Percentiles rank a stretch among this genome's conserved stretches.
Conservation (phyloP, 53 echinoderm and acorn worm genomes). For the Luidia sarsii region DNA sequence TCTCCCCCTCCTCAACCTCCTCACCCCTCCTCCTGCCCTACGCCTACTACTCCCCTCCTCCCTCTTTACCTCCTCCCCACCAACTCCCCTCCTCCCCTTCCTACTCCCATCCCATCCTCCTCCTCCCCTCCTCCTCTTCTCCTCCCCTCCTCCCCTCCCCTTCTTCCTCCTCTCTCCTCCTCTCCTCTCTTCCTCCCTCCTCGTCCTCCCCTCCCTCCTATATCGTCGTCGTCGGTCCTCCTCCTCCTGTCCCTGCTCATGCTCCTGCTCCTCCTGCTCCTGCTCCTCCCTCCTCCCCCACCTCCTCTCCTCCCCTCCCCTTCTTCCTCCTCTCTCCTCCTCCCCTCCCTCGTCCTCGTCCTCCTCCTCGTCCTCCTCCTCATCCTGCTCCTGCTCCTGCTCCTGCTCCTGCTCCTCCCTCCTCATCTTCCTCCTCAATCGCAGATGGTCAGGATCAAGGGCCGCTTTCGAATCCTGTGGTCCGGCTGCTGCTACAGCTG, state of each 20-base stretch:
- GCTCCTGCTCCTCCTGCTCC: background rate
- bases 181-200: background rate
- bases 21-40: too few species aligned
- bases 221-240: background rate
- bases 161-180: background rate
- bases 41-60: too few species aligned
- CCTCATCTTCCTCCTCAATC: too few species aligned
- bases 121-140: too few species aligned
- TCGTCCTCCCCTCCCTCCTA: background rate
- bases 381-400: too few species aligned
- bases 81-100: too few species aligned
- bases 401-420: too few species aligned
- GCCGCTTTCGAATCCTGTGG: constrained; percentile 43
- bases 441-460: constrained; percentile 62
- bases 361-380: too few species aligned
- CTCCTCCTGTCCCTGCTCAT: background rate
- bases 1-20: too few species aligned
- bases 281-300: background rate
- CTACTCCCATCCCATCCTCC: too few species aligned
- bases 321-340: background rate
- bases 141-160: background rate
- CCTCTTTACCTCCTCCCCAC: too few species aligned
- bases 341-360: background rate
- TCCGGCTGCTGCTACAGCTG: constrained; percentile 55
- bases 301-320: background rate